A percentile compares a stretch with the other conserved stretches of the same genome.
Evolutionary conservation across 2,888 invertebrate genomes (phyloP).

Genomic region (Dryobotodes eremita): DNA sequence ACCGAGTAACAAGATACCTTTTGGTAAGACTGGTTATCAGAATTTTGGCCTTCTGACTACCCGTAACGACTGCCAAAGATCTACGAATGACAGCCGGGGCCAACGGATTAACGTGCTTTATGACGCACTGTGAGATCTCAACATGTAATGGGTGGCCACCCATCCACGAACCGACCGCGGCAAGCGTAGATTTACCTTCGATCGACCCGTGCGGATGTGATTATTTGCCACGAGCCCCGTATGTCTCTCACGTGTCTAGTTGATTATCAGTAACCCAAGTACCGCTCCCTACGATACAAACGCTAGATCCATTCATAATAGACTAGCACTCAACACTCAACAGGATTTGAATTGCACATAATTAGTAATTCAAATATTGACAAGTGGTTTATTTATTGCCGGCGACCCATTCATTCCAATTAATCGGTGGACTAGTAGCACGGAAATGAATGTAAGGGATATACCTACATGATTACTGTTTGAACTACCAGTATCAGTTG

Average conservation of each 20-base stretch:
- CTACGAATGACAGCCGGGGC: background rate
- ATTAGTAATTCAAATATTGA: slow-evolving; percentile 59
- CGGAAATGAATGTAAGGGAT: slow-evolving; percentile 26
- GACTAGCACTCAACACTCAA: slow-evolving; percentile 34
- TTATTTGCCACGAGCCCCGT: background rate
- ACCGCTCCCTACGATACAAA: slow-evolving; percentile 15
- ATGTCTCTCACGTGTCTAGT: background rate
- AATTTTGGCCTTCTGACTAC: background rate
- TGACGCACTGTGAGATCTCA: background rate
- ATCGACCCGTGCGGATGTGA: background rate
- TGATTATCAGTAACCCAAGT: slow-evolving; percentile 17
- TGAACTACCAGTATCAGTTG: too few relatives aligned
- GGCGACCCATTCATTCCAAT: slow-evolving; percentile 30
- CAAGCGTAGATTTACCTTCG: background rate
- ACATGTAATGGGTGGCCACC: background rate
- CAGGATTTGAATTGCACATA: slow-evolving; percentile 45
- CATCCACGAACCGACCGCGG: background rate
- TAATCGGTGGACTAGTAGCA: slow-evolving; percentile 24
- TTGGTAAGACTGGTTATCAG: background rate
- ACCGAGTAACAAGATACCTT: background rate
- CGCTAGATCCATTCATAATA: slow-evolving; percentile 55
- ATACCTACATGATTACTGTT: background rate
- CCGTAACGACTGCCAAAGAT: background rate
- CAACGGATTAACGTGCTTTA: background rate
- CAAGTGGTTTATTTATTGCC: slow-evolving; percentile 50